These are phyloP conservation scores for Sisyra nigra DNA, from an alignment of 2,888 invertebrate genomes.

Conservation along the genomic window DNA sequence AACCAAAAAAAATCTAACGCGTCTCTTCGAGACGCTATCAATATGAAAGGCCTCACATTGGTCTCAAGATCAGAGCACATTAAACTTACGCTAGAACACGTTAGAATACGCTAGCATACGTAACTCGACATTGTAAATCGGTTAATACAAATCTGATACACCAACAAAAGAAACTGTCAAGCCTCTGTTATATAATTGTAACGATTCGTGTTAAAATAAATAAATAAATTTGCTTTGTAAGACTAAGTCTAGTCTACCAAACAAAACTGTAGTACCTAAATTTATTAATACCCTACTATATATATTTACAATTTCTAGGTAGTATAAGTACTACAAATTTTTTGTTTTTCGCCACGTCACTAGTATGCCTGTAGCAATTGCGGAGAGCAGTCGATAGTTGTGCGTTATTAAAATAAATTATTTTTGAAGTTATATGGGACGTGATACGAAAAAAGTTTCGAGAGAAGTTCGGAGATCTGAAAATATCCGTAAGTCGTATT, in stretches of 20 bases:
- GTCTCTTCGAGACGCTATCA: no score
- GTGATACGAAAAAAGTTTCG: constrained; percentile 2
- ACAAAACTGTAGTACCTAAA: not conserved
- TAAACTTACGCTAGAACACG: no score
- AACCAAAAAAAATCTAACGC: no score
- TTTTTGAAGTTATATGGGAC: constrained; percentile 2
- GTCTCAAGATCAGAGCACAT: no score
- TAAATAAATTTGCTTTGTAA: no score
- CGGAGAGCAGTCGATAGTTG: constrained; percentile 2
- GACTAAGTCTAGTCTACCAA: not conserved
- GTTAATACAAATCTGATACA: no score
- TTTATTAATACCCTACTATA: not conserved
- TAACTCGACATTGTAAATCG: no score
- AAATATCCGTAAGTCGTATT: constrained; percentile 1
- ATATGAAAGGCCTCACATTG: no score
- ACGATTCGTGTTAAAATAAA: no score
- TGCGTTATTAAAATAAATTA: constrained; percentile 8
- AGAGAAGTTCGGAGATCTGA: constrained; percentile 3
- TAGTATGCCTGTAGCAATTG: not conserved
- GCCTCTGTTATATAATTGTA: no score
- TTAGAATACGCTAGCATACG: no score
- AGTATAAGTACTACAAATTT: constrained; percentile 1
- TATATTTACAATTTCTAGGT: constrained; percentile 1
- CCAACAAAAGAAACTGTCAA: no score
- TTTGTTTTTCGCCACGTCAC: constrained; percentile 1